Evolutionary conservation across 2,113 vertebrate genomes (phyloP).

Genomic region (Laticauda colubrina): DNA sequence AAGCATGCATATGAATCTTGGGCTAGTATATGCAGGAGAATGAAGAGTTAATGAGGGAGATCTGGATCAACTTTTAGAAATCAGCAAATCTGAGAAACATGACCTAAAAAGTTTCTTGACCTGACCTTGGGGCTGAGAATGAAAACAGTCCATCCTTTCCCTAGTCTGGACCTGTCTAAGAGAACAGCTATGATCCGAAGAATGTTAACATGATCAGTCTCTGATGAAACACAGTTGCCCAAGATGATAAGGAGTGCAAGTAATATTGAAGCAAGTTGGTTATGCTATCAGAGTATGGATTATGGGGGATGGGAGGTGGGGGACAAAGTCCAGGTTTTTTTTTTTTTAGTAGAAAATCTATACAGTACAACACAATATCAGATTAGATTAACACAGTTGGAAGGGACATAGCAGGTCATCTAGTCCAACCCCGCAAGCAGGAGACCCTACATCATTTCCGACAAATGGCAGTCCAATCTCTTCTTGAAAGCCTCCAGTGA

Average conservation of each 20-base stretch:
- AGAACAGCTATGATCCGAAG: slow-evolving; percentile 5
- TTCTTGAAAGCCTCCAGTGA: too few species aligned
- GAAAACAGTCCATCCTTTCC: slow-evolving; percentile 4
- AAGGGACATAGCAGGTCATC: too few species aligned
- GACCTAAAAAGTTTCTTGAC: slow-evolving; percentile 12
- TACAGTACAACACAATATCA: neutral
- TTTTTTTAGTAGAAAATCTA: neutral
- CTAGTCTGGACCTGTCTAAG: neutral
- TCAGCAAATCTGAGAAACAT: slow-evolving; percentile 8
- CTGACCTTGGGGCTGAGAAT: slow-evolving; percentile 14
- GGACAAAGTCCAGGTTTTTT: neutral
- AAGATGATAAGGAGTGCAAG: neutral
- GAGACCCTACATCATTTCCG: too few species aligned
- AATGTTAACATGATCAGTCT: neutral
- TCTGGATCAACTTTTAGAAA: neutral
- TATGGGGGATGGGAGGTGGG: neutral
- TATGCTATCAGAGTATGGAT: neutral
- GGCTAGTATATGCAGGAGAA: neutral
- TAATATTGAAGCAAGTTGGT: neutral
- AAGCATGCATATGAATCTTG: neutral
- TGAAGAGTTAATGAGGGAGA: slow-evolving; percentile 6
- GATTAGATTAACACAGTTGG: too few species aligned
- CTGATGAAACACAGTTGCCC: neutral
- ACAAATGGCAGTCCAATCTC: too few species aligned
- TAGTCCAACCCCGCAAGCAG: too few species aligned